Evolutionary conservation across 1,140 invertebrate genomes (phyloP).

Genomic region (Drosophila rufa): DNA sequence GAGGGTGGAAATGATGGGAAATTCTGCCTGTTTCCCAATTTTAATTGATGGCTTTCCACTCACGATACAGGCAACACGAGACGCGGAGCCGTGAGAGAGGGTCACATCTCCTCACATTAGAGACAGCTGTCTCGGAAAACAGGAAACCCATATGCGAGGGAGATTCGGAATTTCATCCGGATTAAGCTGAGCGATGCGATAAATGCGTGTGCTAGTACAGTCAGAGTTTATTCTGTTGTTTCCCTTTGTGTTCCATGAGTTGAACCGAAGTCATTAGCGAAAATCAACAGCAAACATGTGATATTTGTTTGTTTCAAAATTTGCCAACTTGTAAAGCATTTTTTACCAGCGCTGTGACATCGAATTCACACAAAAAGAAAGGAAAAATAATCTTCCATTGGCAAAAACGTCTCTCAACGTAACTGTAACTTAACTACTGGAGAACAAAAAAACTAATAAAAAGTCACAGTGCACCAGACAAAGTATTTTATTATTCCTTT

Average conservation of each 20-base stretch:
- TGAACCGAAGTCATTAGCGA: conserved; percentile 43
- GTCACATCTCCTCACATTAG: conserved; percentile 40
- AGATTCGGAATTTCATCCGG: conserved; percentile 43
- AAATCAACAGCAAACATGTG: conserved; percentile 17
- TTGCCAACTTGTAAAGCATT: conserved; percentile 21
- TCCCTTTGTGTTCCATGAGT: conserved; percentile 14
- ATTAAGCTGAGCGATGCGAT: conserved; percentile 35
- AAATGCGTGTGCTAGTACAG: conserved; percentile 52
- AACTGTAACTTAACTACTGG: conserved; percentile 2
- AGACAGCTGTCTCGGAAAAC: conserved; percentile 42
- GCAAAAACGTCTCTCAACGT: conserved; percentile 9
- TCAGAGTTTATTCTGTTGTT: conserved; percentile 53
- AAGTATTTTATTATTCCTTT: conserved; percentile 47
- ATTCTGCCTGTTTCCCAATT: conserved; percentile 24
- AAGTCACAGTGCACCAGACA: conserved; percentile 39
- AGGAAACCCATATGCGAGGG: conserved; percentile 51
- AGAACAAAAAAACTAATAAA: conserved; percentile 29
- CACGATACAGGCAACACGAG: conserved; percentile 26
- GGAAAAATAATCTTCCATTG: conserved; percentile 3
- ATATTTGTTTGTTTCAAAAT: conserved; percentile 22
- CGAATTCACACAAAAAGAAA: background rate
- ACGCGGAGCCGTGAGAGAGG: conserved; percentile 31
- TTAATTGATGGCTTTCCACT: conserved; percentile 74
- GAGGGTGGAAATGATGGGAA: conserved; percentile 23
- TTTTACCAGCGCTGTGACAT: conserved; percentile 11